Base-by-base conservation (phyloP, 2,888 invertebrate genomes). In the Plagiodera versicolora region DNA sequence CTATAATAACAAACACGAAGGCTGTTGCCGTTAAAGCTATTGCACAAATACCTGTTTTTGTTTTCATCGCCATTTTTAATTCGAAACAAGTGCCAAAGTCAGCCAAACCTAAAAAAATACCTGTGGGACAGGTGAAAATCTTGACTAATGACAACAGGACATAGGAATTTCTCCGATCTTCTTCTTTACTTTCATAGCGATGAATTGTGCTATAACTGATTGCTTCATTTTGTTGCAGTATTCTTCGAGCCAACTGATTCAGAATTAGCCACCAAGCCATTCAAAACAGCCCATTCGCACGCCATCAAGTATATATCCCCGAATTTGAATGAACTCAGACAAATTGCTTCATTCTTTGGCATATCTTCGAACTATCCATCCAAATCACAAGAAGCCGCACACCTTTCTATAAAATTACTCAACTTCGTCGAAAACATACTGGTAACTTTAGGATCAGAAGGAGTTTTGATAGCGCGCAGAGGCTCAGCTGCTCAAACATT, bases 241-340 rank as follows among this genome's bases (percentile, higher is more conserved):
- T 93, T 94, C 83, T 95, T 89, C 77, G 96, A 96, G 77, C 94
- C 95, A 0, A 95, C 95, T 0, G 95, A 95, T 73, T 81, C 88
- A 72, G 83, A 86, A 67, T 90, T 91, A 75, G 90, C 92, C 0
- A 78, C 80, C 0, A 93, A 91, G 78, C 87, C 90, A 19, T 89
- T 94, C 64, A 73, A 77, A 35, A 81, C 78, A 10, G 72, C 78
- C 10, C 71, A 79, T 48, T 83, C 82, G 80, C 75, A 80, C 60
- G 72, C 79, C 0, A 72, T 89, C 20, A 79, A 82, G 17, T 86
- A 88, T 69, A 84, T 90, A 5, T 91, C 94, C 1, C 95, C 96
- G 0, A 96, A 96, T 77, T 74, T 90, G 35, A 84, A 84, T 58
- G 95, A 95, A 81, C 81, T 95, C 30, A 81, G 85, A 68, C 81